Conservation (phyloP, 2,797 vertebrate genomes). For the Falco columbarius region DNA sequence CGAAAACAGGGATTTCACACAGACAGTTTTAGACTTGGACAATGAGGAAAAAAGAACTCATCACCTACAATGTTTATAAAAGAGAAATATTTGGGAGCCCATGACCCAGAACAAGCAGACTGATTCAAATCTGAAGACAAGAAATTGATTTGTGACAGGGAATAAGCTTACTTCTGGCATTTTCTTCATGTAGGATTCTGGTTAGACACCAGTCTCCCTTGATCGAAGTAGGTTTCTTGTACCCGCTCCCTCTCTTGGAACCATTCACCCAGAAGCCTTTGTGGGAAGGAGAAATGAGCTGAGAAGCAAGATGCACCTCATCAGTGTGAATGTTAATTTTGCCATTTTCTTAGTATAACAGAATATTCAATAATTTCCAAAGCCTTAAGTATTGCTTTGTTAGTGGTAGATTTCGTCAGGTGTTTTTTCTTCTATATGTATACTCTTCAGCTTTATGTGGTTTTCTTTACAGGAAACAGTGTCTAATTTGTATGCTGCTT, state of each 20-base stretch:
- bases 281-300: not conserved
- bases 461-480: not conserved
- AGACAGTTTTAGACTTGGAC: not conserved
- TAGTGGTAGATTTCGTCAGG: not conserved
- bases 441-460: not conserved
- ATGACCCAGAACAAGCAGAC: not conserved
- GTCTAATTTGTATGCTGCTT: constrained; percentile 44
- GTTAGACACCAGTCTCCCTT: not conserved
- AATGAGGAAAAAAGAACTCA: not conserved
- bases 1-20: not conserved
- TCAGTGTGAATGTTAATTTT: not conserved
- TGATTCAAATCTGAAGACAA: not conserved
- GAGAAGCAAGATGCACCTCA: not conserved
- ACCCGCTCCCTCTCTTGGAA: not conserved
- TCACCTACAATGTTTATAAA: not conserved
- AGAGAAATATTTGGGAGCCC: not conserved
- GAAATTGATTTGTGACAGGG: not conserved
- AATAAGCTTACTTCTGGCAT: not conserved
- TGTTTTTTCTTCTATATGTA: not conserved
- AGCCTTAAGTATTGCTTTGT: not conserved
- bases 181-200: not conserved
- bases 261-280: not conserved
- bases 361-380: not conserved
- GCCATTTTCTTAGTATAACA: not conserved
- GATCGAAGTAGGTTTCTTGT: not conserved